Conservation (phyloP, 2,797 vertebrate genomes). For the Vultur gryphus region DNA sequence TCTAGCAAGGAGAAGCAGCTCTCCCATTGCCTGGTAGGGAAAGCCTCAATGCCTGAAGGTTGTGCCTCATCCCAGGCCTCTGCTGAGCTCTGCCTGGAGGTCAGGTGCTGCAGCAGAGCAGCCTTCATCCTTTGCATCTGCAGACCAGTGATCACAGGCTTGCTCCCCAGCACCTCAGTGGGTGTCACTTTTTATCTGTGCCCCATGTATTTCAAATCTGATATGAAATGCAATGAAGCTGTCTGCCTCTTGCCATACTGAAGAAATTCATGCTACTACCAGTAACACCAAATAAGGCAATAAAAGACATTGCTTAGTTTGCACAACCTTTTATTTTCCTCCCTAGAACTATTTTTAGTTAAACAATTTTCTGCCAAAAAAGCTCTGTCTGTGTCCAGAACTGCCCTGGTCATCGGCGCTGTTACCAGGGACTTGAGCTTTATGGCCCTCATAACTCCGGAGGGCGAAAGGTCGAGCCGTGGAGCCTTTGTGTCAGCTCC, state of each 20-base stretch:
- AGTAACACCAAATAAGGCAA: conserved; percentile 60
- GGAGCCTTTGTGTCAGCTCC: conserved; percentile 69
- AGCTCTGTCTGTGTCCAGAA: conserved; percentile 52
- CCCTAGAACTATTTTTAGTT: conserved; percentile 62
- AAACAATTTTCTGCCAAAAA: conserved; percentile 63
- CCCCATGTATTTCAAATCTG: not conserved
- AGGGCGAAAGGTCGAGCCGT: conserved; percentile 64
- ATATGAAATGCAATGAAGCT: not conserved
- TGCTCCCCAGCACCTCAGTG: not conserved
- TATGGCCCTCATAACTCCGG: conserved; percentile 67
- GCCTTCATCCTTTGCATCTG: not conserved
- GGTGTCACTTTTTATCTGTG: not conserved
- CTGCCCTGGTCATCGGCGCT: conserved; percentile 52
- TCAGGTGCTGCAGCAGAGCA: not conserved
- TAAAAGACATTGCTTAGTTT: conserved; percentile 52
- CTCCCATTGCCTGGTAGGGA: not conserved
- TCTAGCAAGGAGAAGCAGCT: not conserved
- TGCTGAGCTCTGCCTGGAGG: not conserved
- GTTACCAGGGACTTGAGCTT: conserved; percentile 64
- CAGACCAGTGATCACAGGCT: accelerated
- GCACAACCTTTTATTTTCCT: conserved; percentile 51
- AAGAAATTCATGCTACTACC: conserved; percentile 13
- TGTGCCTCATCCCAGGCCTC: not conserved
- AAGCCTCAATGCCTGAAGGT: not conserved
- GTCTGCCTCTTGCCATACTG: not conserved